Conservation (phyloP, 2,888 invertebrate species). For the Apodemia zela region DNA sequence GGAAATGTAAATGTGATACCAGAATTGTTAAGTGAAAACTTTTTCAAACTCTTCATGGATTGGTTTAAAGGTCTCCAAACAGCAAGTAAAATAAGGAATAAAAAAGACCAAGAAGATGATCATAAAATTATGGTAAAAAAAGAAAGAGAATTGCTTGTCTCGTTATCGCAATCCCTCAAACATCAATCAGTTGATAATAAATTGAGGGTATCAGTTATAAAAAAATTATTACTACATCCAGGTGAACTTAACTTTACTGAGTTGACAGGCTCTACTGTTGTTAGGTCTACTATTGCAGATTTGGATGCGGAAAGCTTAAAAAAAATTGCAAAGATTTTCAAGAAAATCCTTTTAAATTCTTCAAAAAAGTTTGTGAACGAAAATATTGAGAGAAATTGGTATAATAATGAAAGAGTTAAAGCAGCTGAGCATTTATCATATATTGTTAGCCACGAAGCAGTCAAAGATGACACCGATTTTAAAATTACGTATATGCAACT, state of each 20-base stretch:
- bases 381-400: slow-evolving; percentile 80
- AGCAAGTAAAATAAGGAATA: slow-evolving; percentile 78
- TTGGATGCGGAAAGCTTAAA: slow-evolving; percentile 82
- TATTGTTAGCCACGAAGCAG: slow-evolving; percentile 75
- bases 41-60: slow-evolving; percentile 82
- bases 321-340: slow-evolving; percentile 82
- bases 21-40: slow-evolving; percentile 82
- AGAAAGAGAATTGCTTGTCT: slow-evolving; percentile 77
- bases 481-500: slow-evolving; percentile 83
- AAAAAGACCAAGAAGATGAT: slow-evolving; percentile 66
- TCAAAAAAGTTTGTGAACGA: slow-evolving; percentile 74
- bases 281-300: slow-evolving; percentile 82
- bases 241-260: slow-evolving; percentile 88
- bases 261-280: slow-evolving; percentile 82
- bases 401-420: slow-evolving; percentile 84
- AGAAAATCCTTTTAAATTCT: slow-evolving; percentile 80
- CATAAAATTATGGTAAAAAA: slow-evolving; percentile 75
- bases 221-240: slow-evolving; percentile 83
- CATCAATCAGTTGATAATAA: slow-evolving; percentile 67
- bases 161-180: slow-evolving; percentile 71
- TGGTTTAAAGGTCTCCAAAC: slow-evolving; percentile 82
- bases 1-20: slow-evolving; percentile 73
- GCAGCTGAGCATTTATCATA: slow-evolving; percentile 78
- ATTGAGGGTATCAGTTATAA: slow-evolving; percentile 80
- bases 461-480: slow-evolving; percentile 82